Percentiles rank a stretch among this genome's conserved stretches.
Evolutionary conservation across 2,888 invertebrate species (phyloP).

Genomic region (Eristalis intricaria): DNA sequence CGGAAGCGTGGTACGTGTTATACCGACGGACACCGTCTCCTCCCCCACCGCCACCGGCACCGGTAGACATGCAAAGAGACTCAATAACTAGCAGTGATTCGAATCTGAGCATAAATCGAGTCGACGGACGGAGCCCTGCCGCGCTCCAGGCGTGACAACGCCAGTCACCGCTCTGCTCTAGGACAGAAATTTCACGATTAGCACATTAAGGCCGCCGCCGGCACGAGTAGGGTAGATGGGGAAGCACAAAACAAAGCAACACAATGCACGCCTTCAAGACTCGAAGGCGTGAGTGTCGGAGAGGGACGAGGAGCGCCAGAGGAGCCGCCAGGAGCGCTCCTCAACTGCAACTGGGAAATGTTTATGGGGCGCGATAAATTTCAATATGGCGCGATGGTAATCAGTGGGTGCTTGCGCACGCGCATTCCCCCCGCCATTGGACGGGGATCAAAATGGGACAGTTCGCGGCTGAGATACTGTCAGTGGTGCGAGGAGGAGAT

Average conservation of each 20-base stretch:
- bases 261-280: constrained; percentile 37
- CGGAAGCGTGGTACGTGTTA: constrained; percentile 51
- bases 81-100: constrained; percentile 69
- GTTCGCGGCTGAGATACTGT: constrained; percentile 60
- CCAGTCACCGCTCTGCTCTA: constrained; percentile 41
- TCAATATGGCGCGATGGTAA: constrained; percentile 60
- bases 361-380: constrained; percentile 70
- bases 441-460: constrained; percentile 66
- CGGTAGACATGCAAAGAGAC: constrained; percentile 69
- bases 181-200: constrained; percentile 71
- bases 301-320: constrained; percentile 15
- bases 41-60: neutral
- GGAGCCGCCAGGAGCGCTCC: constrained; percentile 47
- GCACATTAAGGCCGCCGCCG: constrained; percentile 50
- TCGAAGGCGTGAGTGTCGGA: neutral
- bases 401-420: constrained; percentile 60
- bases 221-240: constrained; percentile 4
- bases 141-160: constrained; percentile 68
- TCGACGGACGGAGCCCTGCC: constrained; percentile 50
- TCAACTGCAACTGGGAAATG: constrained; percentile 53
- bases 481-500: constrained; percentile 10
- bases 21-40: neutral
- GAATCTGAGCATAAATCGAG: constrained; percentile 65
- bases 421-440: constrained; percentile 29
- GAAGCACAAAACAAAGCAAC: constrained; percentile 10